phyloP scores from a whole-genome alignment of 2,888 invertebrate species.

The Rhopalosiphum nymphaeae region DNA sequence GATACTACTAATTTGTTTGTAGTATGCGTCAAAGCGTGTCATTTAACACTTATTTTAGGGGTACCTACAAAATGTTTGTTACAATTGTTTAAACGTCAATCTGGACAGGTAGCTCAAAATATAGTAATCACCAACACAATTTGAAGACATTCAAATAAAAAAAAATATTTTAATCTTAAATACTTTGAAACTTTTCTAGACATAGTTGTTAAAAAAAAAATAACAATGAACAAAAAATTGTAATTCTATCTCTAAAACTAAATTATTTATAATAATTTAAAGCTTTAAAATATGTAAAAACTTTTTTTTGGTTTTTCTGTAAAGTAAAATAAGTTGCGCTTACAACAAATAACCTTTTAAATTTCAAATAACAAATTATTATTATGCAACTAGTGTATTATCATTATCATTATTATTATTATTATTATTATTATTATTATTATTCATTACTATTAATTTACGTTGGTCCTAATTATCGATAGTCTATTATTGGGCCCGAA shows the following conservation, averaged over 20 bases:
- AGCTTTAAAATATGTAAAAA: not conserved
- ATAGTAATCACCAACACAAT: not conserved
- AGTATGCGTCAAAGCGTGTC: not conserved
- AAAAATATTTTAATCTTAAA: not conserved
- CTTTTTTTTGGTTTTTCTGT: not conserved
- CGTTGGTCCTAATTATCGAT: not conserved
- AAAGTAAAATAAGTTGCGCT: not conserved
- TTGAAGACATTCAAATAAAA: not conserved
- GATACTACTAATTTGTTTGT: not conserved
- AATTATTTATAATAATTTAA: not conserved
- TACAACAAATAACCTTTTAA: not conserved
- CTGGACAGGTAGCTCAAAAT: not conserved
- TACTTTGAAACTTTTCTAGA: not conserved
- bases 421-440: not conserved
- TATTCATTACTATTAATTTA: not conserved
- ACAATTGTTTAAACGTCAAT: not conserved
- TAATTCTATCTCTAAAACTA: not conserved
- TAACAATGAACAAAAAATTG: not conserved
- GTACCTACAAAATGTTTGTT: not conserved
- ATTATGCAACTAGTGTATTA: not conserved
- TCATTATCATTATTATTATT: not conserved
- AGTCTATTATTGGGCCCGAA: not conserved
- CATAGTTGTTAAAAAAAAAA: not conserved
- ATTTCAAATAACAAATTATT: too few species aligned
- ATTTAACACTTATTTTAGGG: not conserved